A percentile compares a stretch with the other conserved stretches of the same genome.
Conservation (phyloP, 2,888 invertebrate species). For the Acleris laterana region DNA sequence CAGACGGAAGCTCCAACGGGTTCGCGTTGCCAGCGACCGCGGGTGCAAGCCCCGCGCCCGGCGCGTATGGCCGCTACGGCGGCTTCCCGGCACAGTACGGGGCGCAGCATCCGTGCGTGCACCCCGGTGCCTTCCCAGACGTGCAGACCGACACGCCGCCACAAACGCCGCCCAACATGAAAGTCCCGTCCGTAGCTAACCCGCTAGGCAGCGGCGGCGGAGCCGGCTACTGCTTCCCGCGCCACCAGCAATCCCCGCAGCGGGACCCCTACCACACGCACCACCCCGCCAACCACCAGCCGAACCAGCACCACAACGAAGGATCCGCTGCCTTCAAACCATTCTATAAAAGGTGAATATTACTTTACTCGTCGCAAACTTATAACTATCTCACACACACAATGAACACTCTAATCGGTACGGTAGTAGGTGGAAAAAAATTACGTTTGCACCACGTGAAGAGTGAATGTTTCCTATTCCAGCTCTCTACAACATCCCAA, state of each 20-base stretch:
- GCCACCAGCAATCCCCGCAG: constrained; percentile 82
- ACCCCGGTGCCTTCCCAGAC: constrained; percentile 91
- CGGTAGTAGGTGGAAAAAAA: constrained; percentile 40
- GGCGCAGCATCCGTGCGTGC: constrained; percentile 84
- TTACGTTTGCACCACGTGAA: constrained; percentile 59
- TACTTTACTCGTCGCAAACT: constrained; percentile 19
- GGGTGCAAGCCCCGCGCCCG: constrained; percentile 78
- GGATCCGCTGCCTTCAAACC: constrained; percentile 92
- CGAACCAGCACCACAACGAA: constrained; percentile 81
- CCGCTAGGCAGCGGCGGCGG: constrained; percentile 87
- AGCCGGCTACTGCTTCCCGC: constrained; percentile 81
- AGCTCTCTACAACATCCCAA: constrained; percentile 89
- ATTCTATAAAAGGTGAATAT: constrained; percentile 93
- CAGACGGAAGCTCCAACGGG: constrained; percentile 81
- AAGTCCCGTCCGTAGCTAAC: constrained; percentile 91
- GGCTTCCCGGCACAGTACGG: constrained; percentile 87
- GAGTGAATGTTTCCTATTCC: constrained; percentile 75
- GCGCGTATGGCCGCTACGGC: constrained; percentile 87
- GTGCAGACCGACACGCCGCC: constrained; percentile 96
- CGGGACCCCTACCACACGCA: constrained; percentile 84
- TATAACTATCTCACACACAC: constrained; percentile 22
- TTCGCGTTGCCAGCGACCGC: constrained; percentile 88
- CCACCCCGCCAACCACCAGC: constrained; percentile 79
- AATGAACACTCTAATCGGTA: constrained; percentile 28
- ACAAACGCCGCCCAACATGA: constrained; percentile 97